Evolutionary conservation across 1,140 invertebrate species (phyloP), one percentile per base, ranked within the genome.

Genomic region (Galleria mellonella): DNA sequence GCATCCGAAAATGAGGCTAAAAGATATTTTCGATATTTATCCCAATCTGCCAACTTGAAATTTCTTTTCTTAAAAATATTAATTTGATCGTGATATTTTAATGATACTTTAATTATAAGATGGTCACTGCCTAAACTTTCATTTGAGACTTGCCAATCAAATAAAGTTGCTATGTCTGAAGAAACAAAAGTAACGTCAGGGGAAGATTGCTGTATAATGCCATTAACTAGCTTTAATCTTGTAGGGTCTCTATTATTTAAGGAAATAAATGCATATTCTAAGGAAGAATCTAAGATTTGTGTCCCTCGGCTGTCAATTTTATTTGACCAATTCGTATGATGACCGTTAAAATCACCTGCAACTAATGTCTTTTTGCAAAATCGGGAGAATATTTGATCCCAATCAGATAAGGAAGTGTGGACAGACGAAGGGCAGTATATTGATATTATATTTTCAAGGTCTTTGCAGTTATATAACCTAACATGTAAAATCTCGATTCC

Each of bases 91-190:
- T 13, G 9, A 29, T n/a, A 39, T 5, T 35, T 30, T 0, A 32
- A n/a, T 30, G 0, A 14, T 6, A 43, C 33, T 45, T 53, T 53
- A 36, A 53, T 43, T 6, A 47, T 29, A 3, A 43, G 4, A 13
- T 53, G 51, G 9, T 53, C 51, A 44, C 51, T 53, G 0, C 51
- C 44, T 1, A 53, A 28, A 38, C 43, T 46, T 45, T 55, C 46
- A 23, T 46, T 55, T 4, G 10, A 15, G 9, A 45, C 39, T 0
- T 46, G 9, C 52, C 52, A 55, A 9, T 30, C 7, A 38, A 49
- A 50, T 2, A 38, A 10, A 30, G 39, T 14, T 0, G 52, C 43
- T 9, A 55, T 41, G 46, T 55, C 47, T 8, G 46, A 4, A 2
- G 52, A 44, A 8, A 9, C 17, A 29, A 55, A 50, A 9, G 47